phyloP scores from a whole-genome alignment of 2,888 invertebrate genomes.

The Acrobeloides nanus region DNA sequence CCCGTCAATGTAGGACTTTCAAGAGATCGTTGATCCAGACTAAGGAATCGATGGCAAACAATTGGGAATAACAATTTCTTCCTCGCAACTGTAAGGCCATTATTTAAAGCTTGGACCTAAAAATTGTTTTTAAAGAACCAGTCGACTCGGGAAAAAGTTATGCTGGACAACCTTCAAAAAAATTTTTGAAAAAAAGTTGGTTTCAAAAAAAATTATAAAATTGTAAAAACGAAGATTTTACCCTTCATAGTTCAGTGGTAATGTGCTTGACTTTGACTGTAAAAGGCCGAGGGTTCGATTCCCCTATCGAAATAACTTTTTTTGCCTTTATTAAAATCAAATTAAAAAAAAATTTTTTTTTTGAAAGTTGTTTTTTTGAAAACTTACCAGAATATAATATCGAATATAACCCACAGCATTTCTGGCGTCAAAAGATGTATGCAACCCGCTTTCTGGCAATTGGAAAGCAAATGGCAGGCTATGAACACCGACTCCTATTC shows the following conservation, averaged over 20 bases:
- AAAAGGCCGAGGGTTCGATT: too few species aligned
- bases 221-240: too few species aligned
- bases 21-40: neutral
- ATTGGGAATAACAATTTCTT: slow-evolving; percentile 22
- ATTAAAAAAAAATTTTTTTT: slow-evolving; percentile 4
- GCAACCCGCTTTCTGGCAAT: slow-evolving; percentile 17
- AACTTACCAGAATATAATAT: slow-evolving; percentile 18
- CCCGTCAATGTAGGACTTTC: neutral
- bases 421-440: slow-evolving; percentile 22
- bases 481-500: slow-evolving; percentile 15
- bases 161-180: neutral
- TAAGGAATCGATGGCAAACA: slow-evolving; percentile 9
- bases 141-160: neutral
- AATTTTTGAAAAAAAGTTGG: neutral
- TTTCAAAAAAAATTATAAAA: slow-evolving; percentile 3
- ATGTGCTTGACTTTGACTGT: too few species aligned
- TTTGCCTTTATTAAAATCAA: neutral
- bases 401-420: slow-evolving; percentile 22
- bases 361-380: neutral
- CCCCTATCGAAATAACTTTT: neutral
- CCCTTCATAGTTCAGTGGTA: too few species aligned
- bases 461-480: slow-evolving; percentile 17
- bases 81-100: slow-evolving; percentile 12
- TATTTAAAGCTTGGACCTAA: slow-evolving; percentile 18
- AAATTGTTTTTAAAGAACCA: neutral